Evolutionary conservation across 1,140 invertebrate genomes (phyloP).

Genomic region (Lethocerus indicus): DNA sequence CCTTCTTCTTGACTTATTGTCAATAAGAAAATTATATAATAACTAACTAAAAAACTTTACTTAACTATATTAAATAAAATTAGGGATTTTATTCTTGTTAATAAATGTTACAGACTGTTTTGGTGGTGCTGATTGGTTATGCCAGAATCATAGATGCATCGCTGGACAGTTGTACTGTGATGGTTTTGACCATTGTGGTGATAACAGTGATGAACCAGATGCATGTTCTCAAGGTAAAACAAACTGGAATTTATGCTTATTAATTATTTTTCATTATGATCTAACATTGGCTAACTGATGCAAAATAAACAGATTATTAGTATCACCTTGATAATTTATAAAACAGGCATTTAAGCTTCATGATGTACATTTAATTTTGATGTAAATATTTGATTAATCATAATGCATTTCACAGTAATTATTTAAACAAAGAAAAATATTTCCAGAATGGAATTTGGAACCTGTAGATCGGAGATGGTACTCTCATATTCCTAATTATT

Average conservation of each 20-base stretch:
- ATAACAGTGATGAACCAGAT: conserved; percentile 53
- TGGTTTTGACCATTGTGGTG: conserved; percentile 67
- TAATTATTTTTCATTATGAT: not conserved
- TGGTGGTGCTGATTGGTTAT: conserved; percentile 46
- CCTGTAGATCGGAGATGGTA: conserved; percentile 41
- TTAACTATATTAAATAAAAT: no score
- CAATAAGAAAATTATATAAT: no score
- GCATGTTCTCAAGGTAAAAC: conserved; percentile 31
- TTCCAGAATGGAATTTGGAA: conserved; percentile 32
- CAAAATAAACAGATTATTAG: no score
- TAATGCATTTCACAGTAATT: not conserved
- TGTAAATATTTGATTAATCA: not conserved
- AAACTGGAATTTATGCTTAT: not conserved
- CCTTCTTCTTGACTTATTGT: not conserved
- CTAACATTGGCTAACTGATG: not conserved
- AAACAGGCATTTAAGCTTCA: not conserved
- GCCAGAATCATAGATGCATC: conserved; percentile 62
- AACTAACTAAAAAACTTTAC: no score
- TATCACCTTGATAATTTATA: no score
- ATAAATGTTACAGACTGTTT: conserved; percentile 36
- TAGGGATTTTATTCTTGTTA: not conserved
- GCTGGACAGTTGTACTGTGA: conserved; percentile 55
- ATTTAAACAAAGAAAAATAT: not conserved
- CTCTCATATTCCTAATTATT: conserved; percentile 52
- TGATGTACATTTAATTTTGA: not conserved